A percentile compares a stretch with the other conserved stretches of the same genome.
phyloP scores from a whole-genome alignment of 1,140 invertebrate genomes.

The Drosophila littoralis region DNA sequence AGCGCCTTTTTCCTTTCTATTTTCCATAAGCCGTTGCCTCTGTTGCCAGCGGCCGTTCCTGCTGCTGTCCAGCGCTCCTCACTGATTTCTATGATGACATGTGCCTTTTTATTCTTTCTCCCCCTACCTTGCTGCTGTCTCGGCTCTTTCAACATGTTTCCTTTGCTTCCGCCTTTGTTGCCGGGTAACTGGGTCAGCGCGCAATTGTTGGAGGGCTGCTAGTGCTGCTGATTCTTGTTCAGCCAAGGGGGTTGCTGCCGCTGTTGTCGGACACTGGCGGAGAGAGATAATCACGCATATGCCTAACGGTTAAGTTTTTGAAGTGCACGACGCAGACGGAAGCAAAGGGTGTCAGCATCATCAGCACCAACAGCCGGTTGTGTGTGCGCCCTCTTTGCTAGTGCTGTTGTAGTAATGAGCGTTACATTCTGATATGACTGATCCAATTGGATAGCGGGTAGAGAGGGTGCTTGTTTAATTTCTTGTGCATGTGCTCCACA shows the following conservation, averaged over 20 bases:
- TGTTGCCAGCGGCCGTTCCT: slow-evolving; percentile 56
- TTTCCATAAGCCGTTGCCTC: slow-evolving; percentile 65
- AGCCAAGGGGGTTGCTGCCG: slow-evolving; percentile 13
- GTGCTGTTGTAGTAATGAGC: slow-evolving; percentile 61
- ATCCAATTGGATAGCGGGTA: slow-evolving; percentile 18
- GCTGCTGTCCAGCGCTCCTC: slow-evolving; percentile 28
- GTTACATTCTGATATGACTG: slow-evolving; percentile 25
- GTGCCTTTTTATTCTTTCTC: slow-evolving; percentile 68
- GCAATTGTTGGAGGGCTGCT: slow-evolving; percentile 75
- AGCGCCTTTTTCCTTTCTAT: slow-evolving; percentile 44
- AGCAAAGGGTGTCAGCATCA: slow-evolving; percentile 63
- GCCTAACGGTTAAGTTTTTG: slow-evolving; percentile 82
- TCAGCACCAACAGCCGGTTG: slow-evolving; percentile 36
- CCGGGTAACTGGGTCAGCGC: slow-evolving; percentile 81
- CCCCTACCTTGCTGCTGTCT: slow-evolving; percentile 17
- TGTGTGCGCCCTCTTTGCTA: slow-evolving; percentile 11
- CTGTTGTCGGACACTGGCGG: slow-evolving; percentile 54
- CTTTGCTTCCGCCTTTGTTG: slow-evolving; percentile 82
- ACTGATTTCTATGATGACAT: slow-evolving; percentile 82
- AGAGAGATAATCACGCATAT: slow-evolving; percentile 79
- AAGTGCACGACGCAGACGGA: slow-evolving; percentile 61
- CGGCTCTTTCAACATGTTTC: slow-evolving; percentile 73
- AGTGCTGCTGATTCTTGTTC: slow-evolving; percentile 11
- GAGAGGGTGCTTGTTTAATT: slow-evolving; percentile 56
- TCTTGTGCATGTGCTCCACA: slow-evolving; percentile 57